Base-by-base conservation (phyloP, 92 coral and sea anemone genomes). In the Epizoanthus fatuus region DNA sequence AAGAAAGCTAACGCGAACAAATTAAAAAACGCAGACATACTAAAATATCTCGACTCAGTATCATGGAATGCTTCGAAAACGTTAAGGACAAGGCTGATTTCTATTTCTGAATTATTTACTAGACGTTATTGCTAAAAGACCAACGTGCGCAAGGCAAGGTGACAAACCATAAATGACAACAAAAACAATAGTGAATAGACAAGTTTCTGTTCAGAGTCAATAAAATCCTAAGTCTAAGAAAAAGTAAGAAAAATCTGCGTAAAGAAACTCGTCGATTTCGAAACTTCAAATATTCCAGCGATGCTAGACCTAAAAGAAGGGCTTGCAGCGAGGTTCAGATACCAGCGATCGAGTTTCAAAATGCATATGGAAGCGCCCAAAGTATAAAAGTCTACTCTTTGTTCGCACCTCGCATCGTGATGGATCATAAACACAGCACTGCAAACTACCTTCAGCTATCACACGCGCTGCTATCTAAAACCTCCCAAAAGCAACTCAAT, bases 301-400 rank as follows among this genome's bases (percentile, higher is more conserved):
- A 62, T 22, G 56, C 58, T 60, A 42, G 47, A 60, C n/a, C 44
- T 59, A 40, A 59, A 62, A 58, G 82, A 35, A 40, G 54, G 7
- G 44, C 82, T 77, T 77, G 16, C 35, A 77, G 58, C 57, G 56
- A 59, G 22, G 49, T 55, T 62, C 70, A 62, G 55, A 77, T 59
- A 29, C 11, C 70, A 39, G 82, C 82, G 82, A 77, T 60, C 69
- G 82, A 77, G 82, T 77, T 77, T 77, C 82, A 77, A 10, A 77
- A 37, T 76, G 42, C 52, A 76, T 29, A 29, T 42, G 42, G 13
- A 77, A 77, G 82, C 82, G 42, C 57, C 58, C 56, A 11, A 57
- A 59, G 47, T 70, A 19, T 47, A 47, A 7, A 70, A 42, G 15
- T 39, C 32, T 75, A 20, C 17, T 77, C 82, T 59, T 77, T 77